Evolutionary conservation across 2,113 vertebrate species (phyloP).

Genomic region (Chionomys nivalis): DNA sequence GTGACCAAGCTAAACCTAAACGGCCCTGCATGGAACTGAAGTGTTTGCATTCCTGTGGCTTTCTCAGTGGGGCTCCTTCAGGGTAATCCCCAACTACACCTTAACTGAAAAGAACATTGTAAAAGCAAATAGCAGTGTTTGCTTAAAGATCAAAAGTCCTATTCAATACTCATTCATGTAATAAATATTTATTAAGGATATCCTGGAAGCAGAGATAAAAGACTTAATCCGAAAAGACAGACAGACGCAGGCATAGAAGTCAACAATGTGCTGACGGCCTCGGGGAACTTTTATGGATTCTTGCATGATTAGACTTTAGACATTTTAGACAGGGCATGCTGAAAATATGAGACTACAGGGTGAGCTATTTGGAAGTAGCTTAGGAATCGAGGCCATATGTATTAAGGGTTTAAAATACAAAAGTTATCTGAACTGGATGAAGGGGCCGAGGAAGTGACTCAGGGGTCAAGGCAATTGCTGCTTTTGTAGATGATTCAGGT

Average conservation of each 20-base stretch:
- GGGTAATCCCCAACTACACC: neutral
- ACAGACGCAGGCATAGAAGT: neutral
- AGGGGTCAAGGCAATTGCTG: neutral
- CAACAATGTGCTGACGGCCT: neutral
- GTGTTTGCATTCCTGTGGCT: neutral
- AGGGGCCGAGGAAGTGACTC: neutral
- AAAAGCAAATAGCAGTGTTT: slow-evolving; percentile 56
- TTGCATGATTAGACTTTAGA: neutral
- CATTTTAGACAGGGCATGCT: neutral
- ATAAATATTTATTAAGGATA: slow-evolving; percentile 62
- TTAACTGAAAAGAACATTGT: slow-evolving; percentile 43
- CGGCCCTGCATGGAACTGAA: neutral
- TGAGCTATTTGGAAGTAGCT: neutral
- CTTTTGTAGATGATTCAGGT: no score
- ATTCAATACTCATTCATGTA: slow-evolving; percentile 13
- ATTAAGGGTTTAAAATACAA: neutral
- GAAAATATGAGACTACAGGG: neutral
- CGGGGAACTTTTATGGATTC: neutral
- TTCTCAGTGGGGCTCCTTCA: neutral
- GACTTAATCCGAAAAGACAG: slow-evolving; percentile 34
- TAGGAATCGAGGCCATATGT: neutral
- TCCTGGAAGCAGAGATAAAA: slow-evolving; percentile 50
- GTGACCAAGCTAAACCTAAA: neutral
- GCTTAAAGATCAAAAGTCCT: slow-evolving; percentile 5
- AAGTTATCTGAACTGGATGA: neutral